Base-by-base conservation (phyloP, 2,797 vertebrate species). In the Syngnathus acus region DNA sequence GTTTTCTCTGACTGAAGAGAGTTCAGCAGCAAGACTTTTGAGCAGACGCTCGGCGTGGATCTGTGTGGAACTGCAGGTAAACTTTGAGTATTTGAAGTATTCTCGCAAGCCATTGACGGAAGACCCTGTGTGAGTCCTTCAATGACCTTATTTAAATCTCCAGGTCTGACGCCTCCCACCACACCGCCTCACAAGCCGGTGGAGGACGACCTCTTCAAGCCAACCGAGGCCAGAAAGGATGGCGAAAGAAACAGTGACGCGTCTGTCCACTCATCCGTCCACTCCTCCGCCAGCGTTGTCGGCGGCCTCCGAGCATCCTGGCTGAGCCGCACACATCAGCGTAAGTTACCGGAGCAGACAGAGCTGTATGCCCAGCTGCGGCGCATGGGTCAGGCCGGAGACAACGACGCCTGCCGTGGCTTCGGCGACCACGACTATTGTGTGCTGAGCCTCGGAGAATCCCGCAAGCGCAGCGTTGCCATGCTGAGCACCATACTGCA, bases 351-450 rank as follows among this genome's bases (percentile, higher is more conserved):
- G 0, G 95, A 96, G 84, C 92, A 94, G 84, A 98, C 94, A 0
- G 95, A 99, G 90, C 90, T 99, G 66, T 94, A 96, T 0, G 95
- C 97, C n/a, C 94, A 97, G 78, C 90, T 99, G 76, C 92, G 88
- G 67, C 89, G 91, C 67, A 88, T 91, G 88, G 64, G 63, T 21
- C 63, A 65, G 9, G 78, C 83, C 0, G 78, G 76, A 0, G 85
- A 87, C 19, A 26, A 21, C 0, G 81, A 85, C 69, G 73, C 87
- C 88, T 70, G 76, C 42, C 85, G 89, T 53, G 90, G 89, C 57
- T 98, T 97, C 0, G 95, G 97, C 65, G 97, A 99, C 89, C 97
- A 99, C 0, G 97, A 99, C 88, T 99, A 99, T 90, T 99, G 97
- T 86, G 92, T 80, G 1, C 86, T 89, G 75, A 91, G 85, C 71